Conservation (phyloP, 2,888 invertebrate genomes). For the Aleiodes testaceus region DNA sequence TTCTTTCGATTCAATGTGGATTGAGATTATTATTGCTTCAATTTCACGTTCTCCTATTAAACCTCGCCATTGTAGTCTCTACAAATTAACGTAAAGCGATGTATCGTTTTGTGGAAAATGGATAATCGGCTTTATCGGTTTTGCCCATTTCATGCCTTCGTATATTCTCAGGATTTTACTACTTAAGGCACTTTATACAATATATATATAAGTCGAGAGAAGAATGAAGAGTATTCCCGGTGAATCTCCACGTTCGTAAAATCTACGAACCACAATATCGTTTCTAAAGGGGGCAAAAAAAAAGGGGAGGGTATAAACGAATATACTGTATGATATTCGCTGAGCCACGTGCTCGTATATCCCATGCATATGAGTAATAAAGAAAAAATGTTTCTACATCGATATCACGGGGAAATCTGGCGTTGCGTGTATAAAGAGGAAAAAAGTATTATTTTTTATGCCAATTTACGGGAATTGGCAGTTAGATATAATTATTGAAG, state of each 20-base stretch:
- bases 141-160: constrained; percentile 9
- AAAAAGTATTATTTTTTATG: too few species aligned
- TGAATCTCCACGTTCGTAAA: constrained; percentile 14
- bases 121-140: constrained; percentile 28
- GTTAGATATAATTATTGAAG: too few species aligned
- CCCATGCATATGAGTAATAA: constrained; percentile 16
- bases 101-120: constrained; percentile 25
- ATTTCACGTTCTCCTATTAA: not conserved
- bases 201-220: not conserved
- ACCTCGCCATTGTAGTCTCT: not conserved
- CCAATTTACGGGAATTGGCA: too few species aligned
- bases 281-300: not conserved
- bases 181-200: not conserved
- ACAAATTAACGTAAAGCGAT: constrained; percentile 20
- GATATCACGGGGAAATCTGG: not conserved
- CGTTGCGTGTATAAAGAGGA: too few species aligned
- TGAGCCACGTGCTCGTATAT: not conserved
- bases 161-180: constrained; percentile 19
- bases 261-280: constrained; percentile 21
- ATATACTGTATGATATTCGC: constrained; percentile 13
- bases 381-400: not conserved
- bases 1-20: not conserved
- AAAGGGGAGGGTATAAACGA: not conserved
- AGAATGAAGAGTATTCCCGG: constrained; percentile 6
- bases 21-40: constrained; percentile 6